A percentile compares a stretch with the other conserved stretches of the same genome.
phyloP scores from a whole-genome alignment of 2,113 vertebrate species.

The Oreochromis spilurus region DNA sequence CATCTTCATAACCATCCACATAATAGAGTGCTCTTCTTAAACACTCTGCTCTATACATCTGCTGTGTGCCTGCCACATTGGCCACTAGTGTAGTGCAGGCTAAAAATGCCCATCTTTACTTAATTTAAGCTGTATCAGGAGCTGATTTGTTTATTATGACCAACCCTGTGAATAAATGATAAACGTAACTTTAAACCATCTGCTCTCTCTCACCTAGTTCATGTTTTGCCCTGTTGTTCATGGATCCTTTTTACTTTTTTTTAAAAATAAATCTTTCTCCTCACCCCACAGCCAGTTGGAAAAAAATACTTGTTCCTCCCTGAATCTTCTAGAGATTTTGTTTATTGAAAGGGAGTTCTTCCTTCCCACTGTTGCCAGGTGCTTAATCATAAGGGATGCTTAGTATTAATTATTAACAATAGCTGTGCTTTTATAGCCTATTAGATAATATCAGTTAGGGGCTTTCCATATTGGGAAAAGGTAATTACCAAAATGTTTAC shows the following conservation, averaged over 20 bases:
- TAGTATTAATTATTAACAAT: neutral
- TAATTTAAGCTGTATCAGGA: neutral
- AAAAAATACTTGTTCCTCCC: neutral
- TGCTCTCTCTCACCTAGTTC: neutral
- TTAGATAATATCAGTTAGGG: neutral
- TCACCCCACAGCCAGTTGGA: neutral
- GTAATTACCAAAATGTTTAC: neutral
- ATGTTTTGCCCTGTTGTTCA: neutral
- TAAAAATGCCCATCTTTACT: neutral
- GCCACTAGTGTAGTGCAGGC: neutral
- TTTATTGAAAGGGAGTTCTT: neutral
- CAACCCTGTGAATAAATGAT: neutral
- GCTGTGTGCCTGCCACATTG: neutral
- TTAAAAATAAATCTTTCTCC: neutral
- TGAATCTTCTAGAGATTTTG: neutral
- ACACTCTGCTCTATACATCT: neutral
- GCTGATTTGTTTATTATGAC: neutral
- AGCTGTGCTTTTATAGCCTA: neutral
- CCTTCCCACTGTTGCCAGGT: neutral
- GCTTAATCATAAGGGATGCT: neutral
- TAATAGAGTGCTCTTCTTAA: neutral
- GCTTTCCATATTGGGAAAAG: neutral
- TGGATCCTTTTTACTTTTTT: neutral
- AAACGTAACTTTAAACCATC: neutral
- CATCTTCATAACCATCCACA: slow-evolving; percentile 8